Evolutionary conservation across 2,888 invertebrate species (phyloP).

Genomic region (Erynnis tages): DNA sequence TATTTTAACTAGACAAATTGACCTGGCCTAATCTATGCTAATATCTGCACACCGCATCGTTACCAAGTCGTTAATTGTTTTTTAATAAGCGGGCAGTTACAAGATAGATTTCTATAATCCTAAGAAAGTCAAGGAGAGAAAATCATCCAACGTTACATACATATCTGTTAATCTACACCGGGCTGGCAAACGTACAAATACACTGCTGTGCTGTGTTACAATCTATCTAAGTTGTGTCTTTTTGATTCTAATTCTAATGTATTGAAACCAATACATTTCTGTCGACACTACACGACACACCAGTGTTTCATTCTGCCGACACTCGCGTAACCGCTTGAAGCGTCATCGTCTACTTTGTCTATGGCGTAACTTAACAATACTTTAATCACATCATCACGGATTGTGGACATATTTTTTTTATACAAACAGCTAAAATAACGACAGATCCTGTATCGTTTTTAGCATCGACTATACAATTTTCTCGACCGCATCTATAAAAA

Average conservation of each 20-base stretch:
- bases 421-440: neutral
- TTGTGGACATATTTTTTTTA: slow-evolving; percentile 1
- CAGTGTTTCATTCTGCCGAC: no score
- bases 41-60: slow-evolving; percentile 30
- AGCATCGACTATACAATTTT: no score
- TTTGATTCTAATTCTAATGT: no score
- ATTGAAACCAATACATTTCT: no score
- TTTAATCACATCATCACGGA: slow-evolving; percentile 26
- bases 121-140: slow-evolving; percentile 21
- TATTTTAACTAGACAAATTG: slow-evolving; percentile 52
- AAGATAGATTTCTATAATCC: slow-evolving; percentile 22
- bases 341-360: slow-evolving; percentile 29
- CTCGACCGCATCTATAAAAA: no score
- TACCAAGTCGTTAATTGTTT: slow-evolving; percentile 9
- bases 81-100: slow-evolving; percentile 26
- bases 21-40: slow-evolving; percentile 41
- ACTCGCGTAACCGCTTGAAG: slow-evolving; percentile 10
- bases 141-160: slow-evolving; percentile 20
- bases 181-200: no score
- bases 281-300: no score
- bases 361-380: slow-evolving; percentile 33
- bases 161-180: slow-evolving; percentile 21
- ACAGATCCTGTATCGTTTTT: neutral
- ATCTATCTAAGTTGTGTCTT: no score
- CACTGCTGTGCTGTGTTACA: no score